These are phyloP conservation scores for Cheilosia urbana DNA, from an alignment of 2,888 invertebrate species.

Conservation along the genomic window DNA sequence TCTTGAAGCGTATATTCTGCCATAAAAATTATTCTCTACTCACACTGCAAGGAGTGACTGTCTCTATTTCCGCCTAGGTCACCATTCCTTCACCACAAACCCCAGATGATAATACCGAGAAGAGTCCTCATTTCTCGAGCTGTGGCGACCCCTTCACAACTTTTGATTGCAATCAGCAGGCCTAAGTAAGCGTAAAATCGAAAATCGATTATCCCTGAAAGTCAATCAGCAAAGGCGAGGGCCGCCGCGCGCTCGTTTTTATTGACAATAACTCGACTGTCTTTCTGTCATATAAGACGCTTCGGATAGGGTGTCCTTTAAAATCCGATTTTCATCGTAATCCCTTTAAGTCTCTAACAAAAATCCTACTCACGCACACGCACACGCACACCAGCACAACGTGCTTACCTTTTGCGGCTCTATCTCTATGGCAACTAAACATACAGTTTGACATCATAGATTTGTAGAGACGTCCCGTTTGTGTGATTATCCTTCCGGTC, in stretches of 20 bases:
- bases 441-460: constrained; percentile 38
- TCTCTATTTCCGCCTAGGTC: not conserved
- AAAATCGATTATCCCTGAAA: constrained; percentile 72
- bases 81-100: constrained; percentile 33
- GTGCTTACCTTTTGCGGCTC: constrained; percentile 19
- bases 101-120: constrained; percentile 43
- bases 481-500: constrained; percentile 45
- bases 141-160: constrained; percentile 45
- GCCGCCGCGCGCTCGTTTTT: constrained; percentile 39
- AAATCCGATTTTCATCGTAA: constrained; percentile 29
- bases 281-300: constrained; percentile 51
- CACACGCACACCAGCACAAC: not conserved
- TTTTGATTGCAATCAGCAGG: constrained; percentile 72
- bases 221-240: constrained; percentile 56
- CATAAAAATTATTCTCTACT: constrained; percentile 56
- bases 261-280: constrained; percentile 44
- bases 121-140: constrained; percentile 4
- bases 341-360: constrained; percentile 31
- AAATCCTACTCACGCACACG: not conserved
- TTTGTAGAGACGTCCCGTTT: constrained; percentile 32
- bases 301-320: constrained; percentile 13
- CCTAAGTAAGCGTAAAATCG: constrained; percentile 74
- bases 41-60: constrained; percentile 11
- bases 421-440: constrained; percentile 22
- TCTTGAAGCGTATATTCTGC: constrained; percentile 6